Evolutionary conservation across 2,888 invertebrate species (phyloP), one percentile per base, ranked within the genome.

Genomic region (Diarsia dahlii): DNA sequence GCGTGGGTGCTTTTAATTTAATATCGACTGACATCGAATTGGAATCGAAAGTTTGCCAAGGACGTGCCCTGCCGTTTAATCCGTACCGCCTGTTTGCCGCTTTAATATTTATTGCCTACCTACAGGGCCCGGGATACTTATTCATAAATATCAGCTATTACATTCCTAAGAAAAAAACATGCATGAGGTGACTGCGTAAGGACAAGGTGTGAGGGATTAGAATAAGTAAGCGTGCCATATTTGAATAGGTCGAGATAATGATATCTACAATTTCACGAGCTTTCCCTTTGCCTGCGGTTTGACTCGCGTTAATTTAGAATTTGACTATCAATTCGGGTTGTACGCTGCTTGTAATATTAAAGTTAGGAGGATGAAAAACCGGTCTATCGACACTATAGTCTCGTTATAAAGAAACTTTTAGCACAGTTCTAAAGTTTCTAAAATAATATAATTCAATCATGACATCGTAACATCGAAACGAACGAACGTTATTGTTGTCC

Each of bases 1-100:
- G 95, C 95, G 95, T 96, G 95, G 96, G 95, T 95, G 92, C 95
- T 95, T 96, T 96, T 96, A 96, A 96, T 96, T 96, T 96, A 96
- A 96, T 96, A 96, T 95, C 93, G 95, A 94, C 95, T 95, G 95
- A 96, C 96, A 96, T 93, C 95, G 95, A 95, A 96, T 95, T 95
- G 94, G 95, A 96, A 96, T 96, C 94, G 95, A 96, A 96, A 95
- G 95, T 95, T 95, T 92, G 90, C 91, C 89, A 91, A 91, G 91
- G 92, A 95, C 95, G 96, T 96, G 96, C 92, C 89, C 92, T 91
- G 96, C 90, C 90, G 90, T 91, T 93, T 95, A 95, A 96, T 95
- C 92, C 91, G 88, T 86, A 87, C 65, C 85, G 90, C 84, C 89
- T 90, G 90, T 91, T 90, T 91, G 91, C 90, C 89, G 91, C 83